These are phyloP conservation scores for Hydractinia echinata DNA, from an alignment of 30 jellyfish, hydroid and myxozoan genomes.

Conservation along the genomic window DNA sequence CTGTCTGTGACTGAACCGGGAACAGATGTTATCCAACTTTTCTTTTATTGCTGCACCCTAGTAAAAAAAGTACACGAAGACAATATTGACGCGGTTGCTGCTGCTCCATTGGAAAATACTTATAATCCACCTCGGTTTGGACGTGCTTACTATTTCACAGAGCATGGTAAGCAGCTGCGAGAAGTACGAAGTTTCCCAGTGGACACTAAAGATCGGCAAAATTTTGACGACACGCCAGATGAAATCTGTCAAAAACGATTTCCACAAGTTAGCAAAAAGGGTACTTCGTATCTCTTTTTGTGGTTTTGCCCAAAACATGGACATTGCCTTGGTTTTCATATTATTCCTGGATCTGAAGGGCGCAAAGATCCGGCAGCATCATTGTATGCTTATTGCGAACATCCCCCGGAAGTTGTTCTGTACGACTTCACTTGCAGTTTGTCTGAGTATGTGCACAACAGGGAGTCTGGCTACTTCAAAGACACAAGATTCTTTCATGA, in stretches of 20 bases:
- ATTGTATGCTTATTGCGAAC: neutral
- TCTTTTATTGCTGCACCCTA: conserved; percentile 3
- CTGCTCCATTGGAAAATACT: conserved; percentile 4
- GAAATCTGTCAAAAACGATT: conserved; percentile 8
- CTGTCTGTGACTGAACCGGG: too few species aligned
- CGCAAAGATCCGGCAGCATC: conserved; percentile 9
- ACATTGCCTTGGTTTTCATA: conserved; percentile 20
- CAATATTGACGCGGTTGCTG: neutral
- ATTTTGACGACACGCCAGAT: conserved; percentile 2
- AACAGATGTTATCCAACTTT: neutral
- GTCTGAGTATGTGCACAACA: neutral
- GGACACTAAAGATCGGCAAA: neutral
- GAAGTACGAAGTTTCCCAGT: conserved; percentile 4
- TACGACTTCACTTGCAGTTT: too few species aligned
- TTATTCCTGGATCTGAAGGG: conserved; percentile 19
- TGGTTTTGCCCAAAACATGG: conserved; percentile 5
- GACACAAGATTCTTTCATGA: conserved; percentile 10
- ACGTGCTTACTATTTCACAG: conserved; percentile 7
- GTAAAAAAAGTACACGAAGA: conserved; percentile 5
- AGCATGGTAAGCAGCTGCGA: conserved; percentile 6
- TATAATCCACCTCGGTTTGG: conserved; percentile 21
- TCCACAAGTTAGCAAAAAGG: conserved; percentile 9
- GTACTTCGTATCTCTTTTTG: neutral
- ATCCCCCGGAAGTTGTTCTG: too few species aligned
- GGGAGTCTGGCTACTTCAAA: conserved; percentile 6